Evolutionary conservation across 2,888 invertebrate genomes (phyloP).

Genomic region (Xestia ashworthii): DNA sequence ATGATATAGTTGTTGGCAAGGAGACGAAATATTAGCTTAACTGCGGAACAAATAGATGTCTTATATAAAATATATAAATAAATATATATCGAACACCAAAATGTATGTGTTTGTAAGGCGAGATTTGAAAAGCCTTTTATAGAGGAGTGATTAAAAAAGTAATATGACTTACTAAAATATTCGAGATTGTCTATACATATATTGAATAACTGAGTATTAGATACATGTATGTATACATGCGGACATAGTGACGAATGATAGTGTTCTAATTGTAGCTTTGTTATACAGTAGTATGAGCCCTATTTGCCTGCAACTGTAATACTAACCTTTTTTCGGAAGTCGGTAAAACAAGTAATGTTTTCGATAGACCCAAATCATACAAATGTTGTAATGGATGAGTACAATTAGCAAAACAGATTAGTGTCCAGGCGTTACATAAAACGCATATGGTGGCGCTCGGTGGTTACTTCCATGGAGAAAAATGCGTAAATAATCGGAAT

Average conservation of each 20-base stretch:
- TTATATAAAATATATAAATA: conserved; percentile 21
- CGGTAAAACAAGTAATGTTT: conserved; percentile 6
- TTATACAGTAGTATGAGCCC: conserved; percentile 22
- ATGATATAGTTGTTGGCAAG: conserved; percentile 47
- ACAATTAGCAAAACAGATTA: conserved; percentile 1
- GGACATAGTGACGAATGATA: conserved; percentile 20
- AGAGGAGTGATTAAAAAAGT: conserved; percentile 10
- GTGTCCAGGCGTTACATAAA: neutral
- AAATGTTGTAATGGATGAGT: neutral
- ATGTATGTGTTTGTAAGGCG: neutral
- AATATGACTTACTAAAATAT: conserved; percentile 14
- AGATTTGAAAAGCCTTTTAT: conserved; percentile 21
- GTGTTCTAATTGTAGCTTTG: conserved; percentile 16
- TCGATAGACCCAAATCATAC: neutral
- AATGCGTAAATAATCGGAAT: no score
- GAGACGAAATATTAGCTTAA: conserved; percentile 57
- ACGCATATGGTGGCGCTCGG: no score
- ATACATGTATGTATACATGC: conserved; percentile 2
- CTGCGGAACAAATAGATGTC: conserved; percentile 62
- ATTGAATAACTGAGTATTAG: conserved; percentile 19
- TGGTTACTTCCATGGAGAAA: no score
- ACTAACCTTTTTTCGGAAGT: conserved; percentile 6
- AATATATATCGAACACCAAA: conserved; percentile 16
- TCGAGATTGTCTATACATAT: neutral
- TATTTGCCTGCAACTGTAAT: conserved; percentile 42